A percentile compares a stretch with the other conserved stretches of the same genome.
These are phyloP conservation scores for Puffinus mauretanicus DNA, from an alignment of 2,113 vertebrate species.

Conservation along the genomic window DNA sequence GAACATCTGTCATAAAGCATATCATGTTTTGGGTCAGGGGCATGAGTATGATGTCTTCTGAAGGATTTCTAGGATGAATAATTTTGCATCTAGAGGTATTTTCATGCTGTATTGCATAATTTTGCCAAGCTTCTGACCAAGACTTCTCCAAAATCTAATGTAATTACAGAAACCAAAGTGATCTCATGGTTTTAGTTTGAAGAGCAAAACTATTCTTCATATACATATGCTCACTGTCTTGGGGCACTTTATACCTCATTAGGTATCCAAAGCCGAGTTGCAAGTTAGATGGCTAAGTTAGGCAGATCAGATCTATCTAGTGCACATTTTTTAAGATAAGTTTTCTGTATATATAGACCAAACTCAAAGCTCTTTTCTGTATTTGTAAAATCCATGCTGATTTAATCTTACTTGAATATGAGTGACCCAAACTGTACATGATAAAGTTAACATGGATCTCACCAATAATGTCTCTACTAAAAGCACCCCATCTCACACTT, in stretches of 20 bases:
- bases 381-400: background rate
- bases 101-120: background rate
- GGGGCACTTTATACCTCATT: background rate
- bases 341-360: background rate
- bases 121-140: background rate
- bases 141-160: background rate
- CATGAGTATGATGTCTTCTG: background rate
- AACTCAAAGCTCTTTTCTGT: background rate
- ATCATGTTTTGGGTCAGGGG: background rate
- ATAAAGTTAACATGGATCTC: background rate
- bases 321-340: background rate
- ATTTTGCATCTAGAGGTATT: background rate
- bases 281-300: background rate
- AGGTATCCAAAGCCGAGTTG: background rate
- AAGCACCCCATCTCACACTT: background rate
- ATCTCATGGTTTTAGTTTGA: accelerated
- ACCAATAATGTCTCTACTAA: background rate
- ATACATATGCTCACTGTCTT: background rate
- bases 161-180: background rate
- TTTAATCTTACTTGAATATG: background rate
- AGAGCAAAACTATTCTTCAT: background rate
- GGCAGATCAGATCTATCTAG: background rate
- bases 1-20: background rate
- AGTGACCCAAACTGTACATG: background rate
- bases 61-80: background rate